Evolutionary conservation across 2,797 vertebrate species (phyloP).

Genomic region (Rhynchonycteris naso): DNA sequence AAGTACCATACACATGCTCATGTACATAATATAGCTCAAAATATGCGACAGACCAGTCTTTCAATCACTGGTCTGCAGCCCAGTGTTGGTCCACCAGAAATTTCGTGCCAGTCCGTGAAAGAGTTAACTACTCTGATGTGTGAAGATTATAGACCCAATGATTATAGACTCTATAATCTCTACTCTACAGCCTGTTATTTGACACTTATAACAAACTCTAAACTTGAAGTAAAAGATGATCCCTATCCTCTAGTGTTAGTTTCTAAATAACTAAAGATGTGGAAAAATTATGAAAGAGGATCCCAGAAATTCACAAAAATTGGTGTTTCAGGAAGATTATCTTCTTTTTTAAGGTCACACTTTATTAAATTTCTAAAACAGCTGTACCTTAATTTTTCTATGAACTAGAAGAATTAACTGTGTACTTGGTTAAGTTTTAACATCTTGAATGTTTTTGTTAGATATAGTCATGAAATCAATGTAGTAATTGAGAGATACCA

Average conservation of each 20-base stretch:
- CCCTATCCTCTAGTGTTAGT: neutral
- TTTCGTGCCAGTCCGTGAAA: too few species aligned
- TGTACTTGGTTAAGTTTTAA: neutral
- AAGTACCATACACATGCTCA: neutral
- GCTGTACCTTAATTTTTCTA: neutral
- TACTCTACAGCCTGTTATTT: neutral
- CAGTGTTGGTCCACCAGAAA: too few species aligned
- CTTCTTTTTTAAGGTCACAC: conserved; percentile 46
- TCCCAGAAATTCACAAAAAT: conserved; percentile 30
- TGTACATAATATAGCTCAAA: neutral
- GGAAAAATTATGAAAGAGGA: conserved; percentile 5
- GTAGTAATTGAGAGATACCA: neutral
- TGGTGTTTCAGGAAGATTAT: neutral
- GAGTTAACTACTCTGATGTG: too few species aligned
- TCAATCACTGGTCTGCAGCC: too few species aligned
- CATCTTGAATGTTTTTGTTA: neutral
- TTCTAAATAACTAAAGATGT: conserved; percentile 57
- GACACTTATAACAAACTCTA: neutral
- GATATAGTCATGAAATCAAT: neutral
- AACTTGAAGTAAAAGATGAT: conserved; percentile 38
- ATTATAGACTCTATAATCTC: too few species aligned
- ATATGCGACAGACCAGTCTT: neutral
- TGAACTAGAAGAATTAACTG: neutral
- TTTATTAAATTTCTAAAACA: conserved; percentile 36
- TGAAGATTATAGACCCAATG: too few species aligned